Percentiles rank a stretch among this genome's conserved stretches.
Evolutionary conservation across 2,888 invertebrate species (phyloP).

Genomic region (Hemithea aestivaria): DNA sequence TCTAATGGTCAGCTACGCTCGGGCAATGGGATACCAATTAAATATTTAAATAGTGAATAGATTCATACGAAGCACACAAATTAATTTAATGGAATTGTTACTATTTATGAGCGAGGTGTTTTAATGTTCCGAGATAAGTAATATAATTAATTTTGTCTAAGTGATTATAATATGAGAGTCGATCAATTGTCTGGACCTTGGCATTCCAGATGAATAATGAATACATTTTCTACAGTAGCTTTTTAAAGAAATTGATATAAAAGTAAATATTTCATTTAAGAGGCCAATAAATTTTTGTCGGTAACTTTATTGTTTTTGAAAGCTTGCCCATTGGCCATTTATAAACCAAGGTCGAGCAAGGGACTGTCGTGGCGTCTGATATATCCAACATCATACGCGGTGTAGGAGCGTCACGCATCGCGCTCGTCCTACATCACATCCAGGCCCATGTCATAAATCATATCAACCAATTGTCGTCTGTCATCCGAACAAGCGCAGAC

Average conservation of each 20-base stretch:
- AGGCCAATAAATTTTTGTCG: too few relatives aligned
- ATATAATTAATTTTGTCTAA: too few relatives aligned
- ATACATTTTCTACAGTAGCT: too few relatives aligned
- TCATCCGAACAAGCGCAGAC: conserved; percentile 25
- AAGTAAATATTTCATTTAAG: too few relatives aligned
- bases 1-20: conserved; percentile 14
- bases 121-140: not conserved
- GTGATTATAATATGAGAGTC: too few relatives aligned
- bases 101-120: conserved; percentile 5
- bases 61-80: conserved; percentile 10
- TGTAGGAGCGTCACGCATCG: conserved; percentile 5
- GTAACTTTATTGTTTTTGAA: too few relatives aligned
- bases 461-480: conserved; percentile 27
- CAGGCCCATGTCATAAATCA: conserved; percentile 23
- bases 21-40: conserved; percentile 17
- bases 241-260: too few relatives aligned
- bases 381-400: not conserved
- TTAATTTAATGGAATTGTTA: conserved; percentile 14
- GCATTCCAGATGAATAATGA: too few relatives aligned
- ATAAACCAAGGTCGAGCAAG: too few relatives aligned
- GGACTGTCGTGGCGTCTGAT: too few relatives aligned
- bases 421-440: conserved; percentile 4
- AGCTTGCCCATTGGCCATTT: too few relatives aligned
- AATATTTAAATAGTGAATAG: conserved; percentile 17
- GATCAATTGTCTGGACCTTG: too few relatives aligned